Evolutionary conservation across 2,888 invertebrate species (phyloP), one percentile per base, ranked within the genome.

Genomic region (Melitaea athalia): DNA sequence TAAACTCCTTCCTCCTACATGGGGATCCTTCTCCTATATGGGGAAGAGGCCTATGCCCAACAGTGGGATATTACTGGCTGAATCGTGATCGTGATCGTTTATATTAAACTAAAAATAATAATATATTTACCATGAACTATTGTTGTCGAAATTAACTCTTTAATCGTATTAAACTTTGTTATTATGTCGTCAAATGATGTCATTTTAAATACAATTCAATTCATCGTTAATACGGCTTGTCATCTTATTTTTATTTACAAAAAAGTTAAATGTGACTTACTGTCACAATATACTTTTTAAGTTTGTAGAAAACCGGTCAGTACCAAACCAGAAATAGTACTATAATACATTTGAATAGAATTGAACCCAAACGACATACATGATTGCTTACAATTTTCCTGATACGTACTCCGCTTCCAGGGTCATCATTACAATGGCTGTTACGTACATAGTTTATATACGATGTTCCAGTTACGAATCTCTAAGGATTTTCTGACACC

Each of bases 111-210:
- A 24, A 24, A 7, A 38, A 10, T 17, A 8, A 1, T 50, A 0
- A 50, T 50, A 38, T 42, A 17, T 76, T 69, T 79, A 87, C 89
- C 87, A 68, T 77, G 84, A 62, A 80, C 79, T 84, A 89, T 86
- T 72, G 88, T 88, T 0, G 85, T 78, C 64, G 90, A 76, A 73
- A 91, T 90, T 49, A 87, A 75, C 75, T 89, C 89, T 68, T 87
- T 87, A 42, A 90, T 81, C 47, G 82, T 4, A 67, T 77, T 87
- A 84, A 6, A 90, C 83, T 81, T 86, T 84, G 67, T 82, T 83
- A 87, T 83, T 66, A 91, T 45, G 43, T 91, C 88, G 0, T 81
- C 76, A 76, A 91, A 90, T 7, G 84, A 70, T 50, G 60, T 60
- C 76, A 77, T 77, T 69, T 67, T 75, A 59, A 24, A 2, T 24